Evolutionary conservation across 53 echinoderm and acorn worm genomes (phyloP).

Genomic region (Hippasteria phrygiana): DNA sequence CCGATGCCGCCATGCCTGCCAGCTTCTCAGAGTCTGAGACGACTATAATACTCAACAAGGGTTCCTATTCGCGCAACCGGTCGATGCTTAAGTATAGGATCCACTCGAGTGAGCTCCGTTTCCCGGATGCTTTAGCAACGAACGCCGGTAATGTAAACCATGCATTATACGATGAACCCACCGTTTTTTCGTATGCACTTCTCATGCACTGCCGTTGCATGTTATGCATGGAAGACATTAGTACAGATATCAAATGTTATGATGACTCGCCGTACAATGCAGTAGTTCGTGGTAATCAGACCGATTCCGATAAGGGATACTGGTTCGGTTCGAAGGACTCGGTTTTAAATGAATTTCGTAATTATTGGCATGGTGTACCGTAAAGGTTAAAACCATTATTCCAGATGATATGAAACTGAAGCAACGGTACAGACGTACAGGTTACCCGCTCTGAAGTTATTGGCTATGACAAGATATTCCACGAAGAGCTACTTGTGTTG

Average conservation of each 20-base stretch:
- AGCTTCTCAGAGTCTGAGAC: neutral
- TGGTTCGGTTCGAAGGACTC: neutral
- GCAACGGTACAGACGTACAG: no score
- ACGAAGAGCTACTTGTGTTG: no score
- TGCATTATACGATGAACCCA: neutral
- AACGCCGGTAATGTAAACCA: slow-evolving; percentile 7
- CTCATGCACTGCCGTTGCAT: neutral
- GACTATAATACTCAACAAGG: neutral
- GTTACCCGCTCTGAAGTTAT: no score
- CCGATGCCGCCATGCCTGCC: slow-evolving; percentile 8
- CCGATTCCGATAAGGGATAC: neutral
- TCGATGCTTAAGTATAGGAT: slow-evolving; percentile 44
- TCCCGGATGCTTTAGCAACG: neutral
- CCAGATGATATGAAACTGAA: no score
- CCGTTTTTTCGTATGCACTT: neutral
- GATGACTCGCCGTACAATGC: neutral
- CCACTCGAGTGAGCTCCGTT: neutral
- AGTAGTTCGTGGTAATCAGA: neutral
- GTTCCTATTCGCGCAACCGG: neutral
- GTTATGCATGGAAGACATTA: neutral
- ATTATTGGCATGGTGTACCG: neutral
- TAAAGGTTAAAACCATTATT: neutral
- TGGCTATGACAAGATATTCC: no score
- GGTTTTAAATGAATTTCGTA: neutral
- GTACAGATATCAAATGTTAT: neutral